phyloP scores from a whole-genome alignment of 1,140 invertebrate species.

The Euschistus heros region DNA sequence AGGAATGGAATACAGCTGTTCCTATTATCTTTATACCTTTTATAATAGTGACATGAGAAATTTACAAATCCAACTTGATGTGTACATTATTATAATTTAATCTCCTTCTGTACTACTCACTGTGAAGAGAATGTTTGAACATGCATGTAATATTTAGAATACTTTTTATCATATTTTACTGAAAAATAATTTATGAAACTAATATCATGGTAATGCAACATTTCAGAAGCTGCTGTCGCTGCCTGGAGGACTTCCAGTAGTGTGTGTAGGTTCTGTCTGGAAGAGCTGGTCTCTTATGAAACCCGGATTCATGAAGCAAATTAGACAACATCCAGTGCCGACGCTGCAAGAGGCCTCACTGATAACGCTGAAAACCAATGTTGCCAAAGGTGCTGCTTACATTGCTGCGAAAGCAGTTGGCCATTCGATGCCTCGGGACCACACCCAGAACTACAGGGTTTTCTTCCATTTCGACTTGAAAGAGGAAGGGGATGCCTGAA shows the following conservation, averaged over 20 bases:
- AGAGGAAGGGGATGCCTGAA: too few species aligned
- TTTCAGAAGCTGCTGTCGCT: slow-evolving; percentile 38
- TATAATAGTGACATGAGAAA: too few species aligned
- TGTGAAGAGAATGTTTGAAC: too few species aligned
- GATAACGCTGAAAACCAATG: slow-evolving; percentile 45
- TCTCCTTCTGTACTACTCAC: too few species aligned
- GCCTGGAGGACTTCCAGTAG: slow-evolving; percentile 59
- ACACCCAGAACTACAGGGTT: slow-evolving; percentile 39
- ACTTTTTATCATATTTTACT: too few species aligned
- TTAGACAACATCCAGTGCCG: slow-evolving; percentile 35
- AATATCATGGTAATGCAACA: too few species aligned
- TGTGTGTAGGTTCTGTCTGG: slow-evolving; percentile 94
- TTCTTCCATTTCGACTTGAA: slow-evolving; percentile 40
- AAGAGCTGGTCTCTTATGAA: slow-evolving; percentile 78
- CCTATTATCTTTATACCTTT: too few species aligned
- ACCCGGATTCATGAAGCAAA: slow-evolving; percentile 50
- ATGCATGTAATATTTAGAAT: too few species aligned
- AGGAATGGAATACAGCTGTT: too few species aligned
- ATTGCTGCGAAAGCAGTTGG: slow-evolving; percentile 53
- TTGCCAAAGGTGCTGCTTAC: slow-evolving; percentile 64
- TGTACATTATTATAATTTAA: too few species aligned
- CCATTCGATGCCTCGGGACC: slow-evolving; percentile 40
- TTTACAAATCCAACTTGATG: too few species aligned
- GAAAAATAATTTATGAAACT: too few species aligned
- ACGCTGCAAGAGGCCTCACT: slow-evolving; percentile 46